Evolutionary conservation across 1,140 invertebrate species (phyloP).

Genomic region (Bombus balteatus): DNA sequence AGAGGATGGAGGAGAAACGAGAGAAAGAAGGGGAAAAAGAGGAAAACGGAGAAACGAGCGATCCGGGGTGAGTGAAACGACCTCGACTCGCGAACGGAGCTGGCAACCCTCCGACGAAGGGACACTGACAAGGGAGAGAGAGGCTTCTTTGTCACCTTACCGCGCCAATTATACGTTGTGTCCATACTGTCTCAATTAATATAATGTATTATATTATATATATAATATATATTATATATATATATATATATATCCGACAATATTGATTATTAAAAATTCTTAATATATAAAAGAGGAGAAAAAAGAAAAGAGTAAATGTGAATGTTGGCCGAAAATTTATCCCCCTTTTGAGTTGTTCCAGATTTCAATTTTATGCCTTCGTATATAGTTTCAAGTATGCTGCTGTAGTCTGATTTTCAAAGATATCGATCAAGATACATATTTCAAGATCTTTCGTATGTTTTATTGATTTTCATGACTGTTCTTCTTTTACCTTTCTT

Average conservation of each 20-base stretch:
- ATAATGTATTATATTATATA: conserved; percentile 60
- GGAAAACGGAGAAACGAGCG: neutral
- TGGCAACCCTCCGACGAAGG: conserved; percentile 48
- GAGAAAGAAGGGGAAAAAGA: conserved; percentile 34
- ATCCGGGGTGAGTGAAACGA: conserved; percentile 8
- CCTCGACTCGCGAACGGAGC: neutral
- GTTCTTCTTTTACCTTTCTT: neutral
- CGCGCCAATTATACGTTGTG: conserved; percentile 79
- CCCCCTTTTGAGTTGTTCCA: neutral
- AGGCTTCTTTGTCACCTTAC: conserved; percentile 70
- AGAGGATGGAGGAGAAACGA: conserved; percentile 10
- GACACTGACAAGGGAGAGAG: conserved; percentile 47
- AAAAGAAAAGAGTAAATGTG: neutral
- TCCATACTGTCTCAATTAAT: conserved; percentile 82
- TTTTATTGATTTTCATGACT: neutral
- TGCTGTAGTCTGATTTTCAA: neutral
- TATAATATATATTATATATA: conserved; percentile 73
- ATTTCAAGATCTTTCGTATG: neutral
- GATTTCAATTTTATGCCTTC: neutral
- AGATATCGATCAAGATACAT: neutral
- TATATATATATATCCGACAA: conserved; percentile 81
- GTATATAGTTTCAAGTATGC: neutral
- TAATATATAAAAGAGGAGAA: conserved; percentile 70
- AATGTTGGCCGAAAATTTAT: neutral
- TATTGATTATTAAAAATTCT: conserved; percentile 83